Base-by-base conservation (phyloP, 2,113 vertebrate genomes). In the Phycodurus eques region DNA sequence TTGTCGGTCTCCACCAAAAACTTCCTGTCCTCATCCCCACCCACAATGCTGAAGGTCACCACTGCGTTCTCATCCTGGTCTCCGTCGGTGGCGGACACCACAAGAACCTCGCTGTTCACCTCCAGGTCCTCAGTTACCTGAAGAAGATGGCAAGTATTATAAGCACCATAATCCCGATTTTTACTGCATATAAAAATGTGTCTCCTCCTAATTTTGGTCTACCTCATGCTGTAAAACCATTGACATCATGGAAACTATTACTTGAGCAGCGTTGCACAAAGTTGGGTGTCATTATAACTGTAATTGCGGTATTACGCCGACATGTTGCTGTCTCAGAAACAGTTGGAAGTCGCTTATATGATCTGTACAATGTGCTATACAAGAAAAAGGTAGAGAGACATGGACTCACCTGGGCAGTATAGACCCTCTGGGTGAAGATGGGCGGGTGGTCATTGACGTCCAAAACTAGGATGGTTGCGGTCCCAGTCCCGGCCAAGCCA, bases 401-500 rank as follows among this genome's bases (percentile, higher is more conserved):
- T 44, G 5, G n/a, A 27, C 63, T 47, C 43, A 96, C 88, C 47
- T 92, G 92, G 0, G 94, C 90, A 76, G 94, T 87, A 0, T 94
- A 97, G 11, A 88, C 42, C 4, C 88, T 90, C 64, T 93, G 91
- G 0, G 80, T 88, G 81, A 97, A 96, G 22, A 85, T 87, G 0
- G 95, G 95, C 3, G 92, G 84, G 0, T 96, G 94, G 83, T 97
- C 95, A 0, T 96, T 97, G 54, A 95, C 59, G 0, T 96, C 95
- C 17, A 83, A 90, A 67, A 97, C 80, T 65, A 89, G 88, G 65
- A 97, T 76, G 47, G 94, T 95, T 11, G 94, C 94, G 0, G 95
- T 96, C 51, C 88, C 95, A 0, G 94, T 96, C 57, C 94, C 94
- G 3, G 89, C 90, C 75, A 96, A 90, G 1, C 95, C 95, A 70